Evolutionary conservation across 1,140 invertebrate species (phyloP).

Genomic region (Leptoteleia sp.): DNA sequence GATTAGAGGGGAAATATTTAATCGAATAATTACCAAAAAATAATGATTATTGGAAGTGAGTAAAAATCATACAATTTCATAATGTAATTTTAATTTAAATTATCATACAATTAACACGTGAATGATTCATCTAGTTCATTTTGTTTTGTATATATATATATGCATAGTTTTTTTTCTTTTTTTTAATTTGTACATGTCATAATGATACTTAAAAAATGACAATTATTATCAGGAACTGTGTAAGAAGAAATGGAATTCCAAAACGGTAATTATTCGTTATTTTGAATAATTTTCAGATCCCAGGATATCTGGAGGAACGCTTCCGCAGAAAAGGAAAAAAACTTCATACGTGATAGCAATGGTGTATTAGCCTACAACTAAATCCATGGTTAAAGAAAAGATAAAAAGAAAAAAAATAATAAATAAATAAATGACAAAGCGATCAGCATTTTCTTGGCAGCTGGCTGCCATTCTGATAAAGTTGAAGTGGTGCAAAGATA

Average conservation of each 20-base stretch:
- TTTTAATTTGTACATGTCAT: neutral
- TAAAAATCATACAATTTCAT: too few relatives aligned
- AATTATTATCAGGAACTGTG: conserved; percentile 7
- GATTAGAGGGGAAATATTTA: too few relatives aligned
- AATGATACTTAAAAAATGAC: conserved; percentile 11
- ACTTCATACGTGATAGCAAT: conserved; percentile 77
- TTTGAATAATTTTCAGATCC: conserved; percentile 78
- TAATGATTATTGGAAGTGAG: too few relatives aligned
- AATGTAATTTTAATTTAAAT: too few relatives aligned
- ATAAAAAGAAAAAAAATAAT: conserved; percentile 8
- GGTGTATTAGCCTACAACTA: conserved; percentile 54
- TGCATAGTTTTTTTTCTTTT: conserved; percentile 1
- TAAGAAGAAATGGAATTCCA: conserved; percentile 28
- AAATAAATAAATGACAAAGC: conserved; percentile 23
- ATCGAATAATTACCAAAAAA: too few relatives aligned
- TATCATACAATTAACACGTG: too few relatives aligned
- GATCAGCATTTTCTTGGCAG: conserved; percentile 62
- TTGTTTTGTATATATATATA: neutral
- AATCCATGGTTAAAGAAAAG: conserved; percentile 52
- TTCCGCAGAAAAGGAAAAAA: conserved; percentile 75
- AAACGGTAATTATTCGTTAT: conserved; percentile 58
- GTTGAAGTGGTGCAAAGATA: conserved; percentile 58
- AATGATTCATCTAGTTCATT: conserved; percentile 3
- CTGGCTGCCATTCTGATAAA: conserved; percentile 51
- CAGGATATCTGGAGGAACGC: conserved; percentile 78